Base-by-base conservation (phyloP, 1,140 invertebrate species). In the Conus ventricosus region DNA sequence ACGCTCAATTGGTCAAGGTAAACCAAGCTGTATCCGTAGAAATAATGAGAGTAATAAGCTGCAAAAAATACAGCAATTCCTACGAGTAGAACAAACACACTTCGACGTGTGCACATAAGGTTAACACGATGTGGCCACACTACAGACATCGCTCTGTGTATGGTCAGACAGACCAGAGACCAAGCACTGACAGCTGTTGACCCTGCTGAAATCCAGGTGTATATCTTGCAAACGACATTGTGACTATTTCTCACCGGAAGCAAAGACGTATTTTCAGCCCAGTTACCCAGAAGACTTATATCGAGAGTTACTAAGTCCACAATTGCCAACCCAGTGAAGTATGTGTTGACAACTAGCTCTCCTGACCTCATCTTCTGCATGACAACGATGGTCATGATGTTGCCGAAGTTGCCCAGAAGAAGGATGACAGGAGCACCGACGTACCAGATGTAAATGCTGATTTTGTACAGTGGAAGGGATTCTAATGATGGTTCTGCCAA, bases 131-230 rank as follows among this genome's bases (percentile, higher is more conserved):
- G 84, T 15, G 84, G 84, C 84, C 84, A 86, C 27, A 76, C 84
- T 13, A 86, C 63, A 71, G 84, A 86, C 63, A 76, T 54, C 5
- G 84, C 84, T 86, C 84, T 75, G 13, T 86, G 84, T 11, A 76
- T 53, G 11, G 84, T 76, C 84, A 86, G 13, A 0, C 15, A 13
- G 63, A 86, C 84, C 84, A 86, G 51, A 23, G 53, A 53, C 84
- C 84, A 86, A 6, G 84, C 55, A 7, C 54, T 27, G 23, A 85
- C 20, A 63, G 57, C 20, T 51, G 55, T 67, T 15, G n/a, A 63
- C 0, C 23, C 13, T 20, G 20, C 25, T 55, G 15, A 39, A 20
- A 67, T 39, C 23, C n/a, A 25, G 20, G 3, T 25, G 55, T n/a
- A n/a, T 51, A 51, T 39, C 60, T 85, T 85, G 25, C 84, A 85